Conservation (phyloP, 2,888 invertebrate species). For the Zygothrica quintamaculata region DNA sequence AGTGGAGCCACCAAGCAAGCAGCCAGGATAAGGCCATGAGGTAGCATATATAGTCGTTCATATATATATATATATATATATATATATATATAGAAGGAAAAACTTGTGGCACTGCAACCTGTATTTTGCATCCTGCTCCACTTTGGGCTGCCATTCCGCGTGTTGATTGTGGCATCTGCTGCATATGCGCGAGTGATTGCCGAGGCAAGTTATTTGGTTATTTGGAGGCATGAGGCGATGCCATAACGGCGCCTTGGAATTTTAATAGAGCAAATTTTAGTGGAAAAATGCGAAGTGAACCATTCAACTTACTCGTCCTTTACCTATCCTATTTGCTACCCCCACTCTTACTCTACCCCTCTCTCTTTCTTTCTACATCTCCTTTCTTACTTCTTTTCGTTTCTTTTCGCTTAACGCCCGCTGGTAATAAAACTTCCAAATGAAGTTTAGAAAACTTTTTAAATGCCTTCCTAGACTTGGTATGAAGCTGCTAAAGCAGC, state of each 20-base stretch:
- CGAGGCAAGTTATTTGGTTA: constrained; percentile 4
- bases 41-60: too few relatives aligned
- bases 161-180: constrained; percentile 64
- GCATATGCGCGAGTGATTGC: constrained; percentile 20
- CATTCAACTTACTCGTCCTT: neutral
- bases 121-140: constrained; percentile 42
- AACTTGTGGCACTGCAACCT: constrained; percentile 50
- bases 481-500: neutral
- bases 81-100: constrained; percentile 19
- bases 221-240: constrained; percentile 23
- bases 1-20: neutral
- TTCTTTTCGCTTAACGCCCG: constrained; percentile 24
- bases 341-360: neutral
- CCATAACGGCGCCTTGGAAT: constrained; percentile 67
- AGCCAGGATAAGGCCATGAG: constrained; percentile 19
- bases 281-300: constrained; percentile 57
- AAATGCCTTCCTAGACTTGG: constrained; percentile 60
- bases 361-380: constrained; percentile 6
- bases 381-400: constrained; percentile 18
- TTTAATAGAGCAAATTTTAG: constrained; percentile 79
- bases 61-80: too few relatives aligned
- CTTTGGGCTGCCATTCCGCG: constrained; percentile 26
- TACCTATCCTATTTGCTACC: neutral
- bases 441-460: constrained; percentile 79
- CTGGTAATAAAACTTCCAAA: constrained; percentile 76